These are phyloP conservation scores for Drosophila ezoana DNA, from an alignment of 2,888 invertebrate genomes.

Conservation along the genomic window DNA sequence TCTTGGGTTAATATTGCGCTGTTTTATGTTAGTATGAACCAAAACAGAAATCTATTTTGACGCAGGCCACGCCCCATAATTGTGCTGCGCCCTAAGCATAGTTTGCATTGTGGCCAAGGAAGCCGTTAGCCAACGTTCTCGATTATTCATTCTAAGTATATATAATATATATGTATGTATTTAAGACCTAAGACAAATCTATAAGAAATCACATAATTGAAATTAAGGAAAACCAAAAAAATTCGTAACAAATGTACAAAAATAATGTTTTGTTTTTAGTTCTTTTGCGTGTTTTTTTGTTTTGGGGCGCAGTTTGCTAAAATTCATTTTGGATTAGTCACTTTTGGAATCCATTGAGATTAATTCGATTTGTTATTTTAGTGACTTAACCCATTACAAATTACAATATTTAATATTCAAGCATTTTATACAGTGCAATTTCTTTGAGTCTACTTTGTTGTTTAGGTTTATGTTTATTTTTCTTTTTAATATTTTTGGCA, in stretches of 20 bases:
- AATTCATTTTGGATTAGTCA: constrained; percentile 29
- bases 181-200: constrained; percentile 43
- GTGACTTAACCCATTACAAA: constrained; percentile 41
- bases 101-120: constrained; percentile 32
- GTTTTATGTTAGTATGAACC: constrained; percentile 45
- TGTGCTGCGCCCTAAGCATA: constrained; percentile 43
- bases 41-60: constrained; percentile 32
- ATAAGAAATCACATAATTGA: constrained; percentile 58
- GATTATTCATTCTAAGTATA: constrained; percentile 13
- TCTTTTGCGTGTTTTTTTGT: neutral
- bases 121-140: constrained; percentile 16
- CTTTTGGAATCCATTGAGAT: constrained; percentile 50
- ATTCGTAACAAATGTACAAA: constrained; percentile 69
- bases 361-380: constrained; percentile 43
- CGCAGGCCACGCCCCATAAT: constrained; percentile 25
- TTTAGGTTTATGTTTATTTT: constrained; percentile 24
- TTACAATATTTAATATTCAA: constrained; percentile 48
- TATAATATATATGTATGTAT: constrained; percentile 6
- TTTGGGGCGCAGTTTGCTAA: constrained; percentile 12
- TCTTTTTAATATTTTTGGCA: constrained; percentile 57
- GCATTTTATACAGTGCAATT: constrained; percentile 51
- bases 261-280: constrained; percentile 6
- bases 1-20: constrained; percentile 77
- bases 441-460: constrained; percentile 33
- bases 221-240: constrained; percentile 40